These are phyloP conservation scores for Buathra laborator DNA, from an alignment of 2,888 invertebrate genomes.

Conservation along the genomic window DNA sequence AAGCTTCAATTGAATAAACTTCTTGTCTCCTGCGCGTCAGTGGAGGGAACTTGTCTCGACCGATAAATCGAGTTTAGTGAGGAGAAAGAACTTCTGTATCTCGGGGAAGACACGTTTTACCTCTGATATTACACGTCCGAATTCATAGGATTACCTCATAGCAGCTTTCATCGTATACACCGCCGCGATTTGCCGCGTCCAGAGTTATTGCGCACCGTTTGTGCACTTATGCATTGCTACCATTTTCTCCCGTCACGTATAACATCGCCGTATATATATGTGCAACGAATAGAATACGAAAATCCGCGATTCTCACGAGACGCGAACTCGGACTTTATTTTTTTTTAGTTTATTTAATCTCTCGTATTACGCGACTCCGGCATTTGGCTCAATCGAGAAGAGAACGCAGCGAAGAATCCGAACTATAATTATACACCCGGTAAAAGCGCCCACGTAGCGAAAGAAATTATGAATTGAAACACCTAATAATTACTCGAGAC, in stretches of 20 bases:
- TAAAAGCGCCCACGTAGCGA: too few species aligned
- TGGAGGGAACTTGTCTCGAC: too few species aligned
- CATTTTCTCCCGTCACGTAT: conserved; percentile 33
- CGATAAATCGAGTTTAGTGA: neutral
- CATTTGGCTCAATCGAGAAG: neutral
- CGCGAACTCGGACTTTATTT: neutral
- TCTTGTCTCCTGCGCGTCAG: too few species aligned
- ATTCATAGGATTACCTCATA: conserved; percentile 62
- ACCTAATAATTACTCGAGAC: too few species aligned
- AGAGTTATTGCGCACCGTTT: conserved; percentile 42
- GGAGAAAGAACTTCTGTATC: neutral
- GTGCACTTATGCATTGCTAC: conserved; percentile 35
- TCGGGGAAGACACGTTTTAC: conserved; percentile 37
- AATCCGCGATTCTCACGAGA: conserved; percentile 10
- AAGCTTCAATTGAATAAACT: too few species aligned
- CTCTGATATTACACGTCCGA: conserved; percentile 66
- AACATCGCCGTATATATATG: neutral
- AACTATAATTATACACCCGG: too few species aligned
- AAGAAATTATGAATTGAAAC: too few species aligned
- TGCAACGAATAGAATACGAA: neutral
- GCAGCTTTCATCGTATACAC: conserved; percentile 48
- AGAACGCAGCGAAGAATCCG: neutral
- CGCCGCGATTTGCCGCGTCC: too few species aligned
- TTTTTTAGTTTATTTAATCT: neutral
- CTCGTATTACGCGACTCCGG: neutral